Evolutionary conservation across 2,113 vertebrate species (phyloP).

Genomic region (Crotalus helleri): DNA sequence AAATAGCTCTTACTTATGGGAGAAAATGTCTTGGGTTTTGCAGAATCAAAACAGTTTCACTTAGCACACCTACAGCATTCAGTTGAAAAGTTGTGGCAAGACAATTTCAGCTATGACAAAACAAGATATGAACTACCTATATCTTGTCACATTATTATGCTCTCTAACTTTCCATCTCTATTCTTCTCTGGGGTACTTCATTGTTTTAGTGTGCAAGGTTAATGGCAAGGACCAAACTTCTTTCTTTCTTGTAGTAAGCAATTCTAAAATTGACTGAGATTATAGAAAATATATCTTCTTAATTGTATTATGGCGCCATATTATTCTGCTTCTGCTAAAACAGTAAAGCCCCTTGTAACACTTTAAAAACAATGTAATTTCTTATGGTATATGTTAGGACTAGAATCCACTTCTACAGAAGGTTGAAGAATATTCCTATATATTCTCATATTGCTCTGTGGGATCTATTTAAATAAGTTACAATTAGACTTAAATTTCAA

Average conservation of each 20-base stretch:
- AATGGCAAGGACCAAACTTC: background rate
- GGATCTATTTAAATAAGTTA: background rate
- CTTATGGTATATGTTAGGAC: background rate
- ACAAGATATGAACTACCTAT: background rate
- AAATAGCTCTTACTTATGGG: background rate
- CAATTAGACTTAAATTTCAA: background rate
- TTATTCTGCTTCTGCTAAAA: background rate
- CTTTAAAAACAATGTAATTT: background rate
- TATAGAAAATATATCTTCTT: background rate
- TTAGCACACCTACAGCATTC: background rate
- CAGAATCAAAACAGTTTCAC: background rate
- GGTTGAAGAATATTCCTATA: background rate
- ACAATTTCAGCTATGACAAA: background rate
- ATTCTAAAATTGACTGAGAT: background rate
- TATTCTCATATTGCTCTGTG: background rate
- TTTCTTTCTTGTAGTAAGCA: background rate
- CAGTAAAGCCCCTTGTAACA: background rate
- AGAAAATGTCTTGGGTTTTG: background rate
- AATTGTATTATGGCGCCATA: background rate
- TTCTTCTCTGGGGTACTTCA: background rate
- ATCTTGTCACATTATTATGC: background rate
- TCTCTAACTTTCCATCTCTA: background rate
- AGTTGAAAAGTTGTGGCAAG: background rate
- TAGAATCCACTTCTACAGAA: background rate
- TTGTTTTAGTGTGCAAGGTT: background rate